These are phyloP conservation scores for Telenomus remus DNA, from an alignment of 1,140 invertebrate species.

Conservation along the genomic window DNA sequence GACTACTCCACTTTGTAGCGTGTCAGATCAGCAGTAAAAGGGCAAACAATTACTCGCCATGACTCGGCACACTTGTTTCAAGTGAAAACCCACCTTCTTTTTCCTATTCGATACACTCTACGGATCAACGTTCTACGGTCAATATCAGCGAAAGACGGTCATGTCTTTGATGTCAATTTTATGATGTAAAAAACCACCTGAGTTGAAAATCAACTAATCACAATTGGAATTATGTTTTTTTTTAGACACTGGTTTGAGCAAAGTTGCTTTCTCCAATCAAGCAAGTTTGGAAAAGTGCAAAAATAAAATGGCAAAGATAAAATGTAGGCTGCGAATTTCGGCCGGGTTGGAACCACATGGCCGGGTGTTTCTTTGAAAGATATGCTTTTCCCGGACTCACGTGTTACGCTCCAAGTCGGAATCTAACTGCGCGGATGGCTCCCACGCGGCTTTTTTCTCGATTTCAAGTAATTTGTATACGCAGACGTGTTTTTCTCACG, in stretches of 20 bases:
- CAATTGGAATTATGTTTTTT: too few species aligned
- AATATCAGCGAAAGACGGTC: constrained; percentile 47
- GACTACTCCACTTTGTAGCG: not conserved
- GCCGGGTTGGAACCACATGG: constrained; percentile 67
- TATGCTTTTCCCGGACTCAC: constrained; percentile 72
- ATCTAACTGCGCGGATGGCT: constrained; percentile 20
- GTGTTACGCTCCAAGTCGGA: constrained; percentile 50
- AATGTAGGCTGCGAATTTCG: constrained; percentile 27
- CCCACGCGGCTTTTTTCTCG: constrained; percentile 28
- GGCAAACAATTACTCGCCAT: constrained; percentile 69
- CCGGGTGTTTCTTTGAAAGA: constrained; percentile 65
- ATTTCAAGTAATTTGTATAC: constrained; percentile 45
- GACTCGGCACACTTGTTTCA: constrained; percentile 67
- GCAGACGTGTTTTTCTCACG: constrained; percentile 49
- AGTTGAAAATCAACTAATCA: too few species aligned
- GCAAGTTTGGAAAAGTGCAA: too few species aligned
- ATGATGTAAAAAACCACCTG: too few species aligned
- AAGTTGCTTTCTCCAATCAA: too few species aligned
- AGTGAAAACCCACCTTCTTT: constrained; percentile 59
- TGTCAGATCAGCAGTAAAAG: not conserved
- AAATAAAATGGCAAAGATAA: constrained; percentile 3
- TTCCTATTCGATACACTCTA: constrained; percentile 31
- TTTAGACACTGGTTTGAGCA: too few species aligned
- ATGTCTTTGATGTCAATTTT: constrained; percentile 7
- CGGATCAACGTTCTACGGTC: constrained; percentile 48